phyloP scores from a whole-genome alignment of 2,113 vertebrate species.

The Halcyon malimbica region DNA sequence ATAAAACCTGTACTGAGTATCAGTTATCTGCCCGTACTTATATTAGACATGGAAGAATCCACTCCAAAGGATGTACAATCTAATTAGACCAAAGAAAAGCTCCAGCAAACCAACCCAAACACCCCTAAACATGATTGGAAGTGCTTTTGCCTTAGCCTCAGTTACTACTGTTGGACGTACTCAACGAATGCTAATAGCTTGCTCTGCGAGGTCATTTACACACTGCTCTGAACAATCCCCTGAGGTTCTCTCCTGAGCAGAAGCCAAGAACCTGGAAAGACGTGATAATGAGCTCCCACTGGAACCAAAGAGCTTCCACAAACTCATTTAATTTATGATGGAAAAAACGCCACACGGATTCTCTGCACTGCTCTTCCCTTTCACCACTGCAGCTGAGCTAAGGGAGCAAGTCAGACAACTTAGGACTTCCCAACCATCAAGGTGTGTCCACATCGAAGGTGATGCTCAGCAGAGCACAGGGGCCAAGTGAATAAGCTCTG shows the following conservation, averaged over 20 bases:
- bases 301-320: background rate
- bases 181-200: background rate
- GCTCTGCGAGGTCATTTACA: background rate
- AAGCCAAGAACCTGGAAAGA: background rate
- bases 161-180: background rate
- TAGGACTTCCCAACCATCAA: background rate
- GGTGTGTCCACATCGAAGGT: rapidly evolving
- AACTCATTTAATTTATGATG: background rate
- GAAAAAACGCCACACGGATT: background rate
- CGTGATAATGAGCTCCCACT: background rate
- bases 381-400: background rate
- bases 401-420: background rate
- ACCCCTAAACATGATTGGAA: background rate
- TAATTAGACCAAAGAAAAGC: background rate
- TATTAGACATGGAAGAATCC: background rate
- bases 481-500: background rate
- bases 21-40: background rate
- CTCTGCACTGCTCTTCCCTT: background rate
- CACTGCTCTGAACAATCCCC: background rate
- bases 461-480: background rate
- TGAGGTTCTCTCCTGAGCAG: background rate
- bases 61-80: background rate
- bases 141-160: background rate
- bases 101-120: background rate
- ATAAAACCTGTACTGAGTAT: background rate